A percentile compares a stretch with the other conserved stretches of the same genome.
Conservation (phyloP, 2,888 invertebrate species). For the Chymomyza procnemis region DNA sequence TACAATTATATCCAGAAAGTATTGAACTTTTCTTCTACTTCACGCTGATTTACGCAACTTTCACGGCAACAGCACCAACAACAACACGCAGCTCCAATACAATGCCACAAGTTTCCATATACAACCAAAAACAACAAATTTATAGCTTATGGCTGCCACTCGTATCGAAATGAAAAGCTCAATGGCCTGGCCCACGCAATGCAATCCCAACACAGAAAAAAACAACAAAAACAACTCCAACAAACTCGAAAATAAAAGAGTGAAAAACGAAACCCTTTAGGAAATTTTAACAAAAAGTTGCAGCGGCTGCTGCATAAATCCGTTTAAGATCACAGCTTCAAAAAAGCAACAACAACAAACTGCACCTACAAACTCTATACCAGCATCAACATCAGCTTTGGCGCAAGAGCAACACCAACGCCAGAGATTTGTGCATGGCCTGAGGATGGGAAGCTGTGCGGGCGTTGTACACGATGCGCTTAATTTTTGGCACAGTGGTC, state of each 20-base stretch:
- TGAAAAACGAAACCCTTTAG: conserved; percentile 69
- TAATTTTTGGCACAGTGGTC: conserved; percentile 43
- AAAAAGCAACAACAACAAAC: conserved; percentile 32
- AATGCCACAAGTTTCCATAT: not conserved
- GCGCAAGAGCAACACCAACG: conserved; percentile 50
- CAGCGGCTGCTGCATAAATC: conserved; percentile 59
- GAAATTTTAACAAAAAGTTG: conserved; percentile 58
- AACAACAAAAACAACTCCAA: conserved; percentile 19
- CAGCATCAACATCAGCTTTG: conserved; percentile 55
- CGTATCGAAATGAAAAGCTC: conserved; percentile 53
- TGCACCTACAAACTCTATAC: conserved; percentile 4
- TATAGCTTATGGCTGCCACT: conserved; percentile 53
- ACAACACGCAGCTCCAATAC: conserved; percentile 26
- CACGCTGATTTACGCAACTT: conserved; percentile 74
- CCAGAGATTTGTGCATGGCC: conserved; percentile 23
- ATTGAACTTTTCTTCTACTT: conserved; percentile 71
- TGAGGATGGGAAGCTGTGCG: conserved; percentile 40
- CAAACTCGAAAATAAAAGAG: conserved; percentile 21
- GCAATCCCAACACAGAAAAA: conserved; percentile 10
- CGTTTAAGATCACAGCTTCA: conserved; percentile 58
- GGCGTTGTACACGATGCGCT: conserved; percentile 37
- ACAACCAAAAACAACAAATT: conserved; percentile 44
- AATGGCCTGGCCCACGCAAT: conserved; percentile 61
- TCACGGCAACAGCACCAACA: conserved; percentile 52
- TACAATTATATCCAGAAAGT: conserved; percentile 68